A percentile compares a stretch with the other conserved stretches of the same genome.
phyloP scores from a whole-genome alignment of 2,888 invertebrate genomes.

The Apeira syringaria region DNA sequence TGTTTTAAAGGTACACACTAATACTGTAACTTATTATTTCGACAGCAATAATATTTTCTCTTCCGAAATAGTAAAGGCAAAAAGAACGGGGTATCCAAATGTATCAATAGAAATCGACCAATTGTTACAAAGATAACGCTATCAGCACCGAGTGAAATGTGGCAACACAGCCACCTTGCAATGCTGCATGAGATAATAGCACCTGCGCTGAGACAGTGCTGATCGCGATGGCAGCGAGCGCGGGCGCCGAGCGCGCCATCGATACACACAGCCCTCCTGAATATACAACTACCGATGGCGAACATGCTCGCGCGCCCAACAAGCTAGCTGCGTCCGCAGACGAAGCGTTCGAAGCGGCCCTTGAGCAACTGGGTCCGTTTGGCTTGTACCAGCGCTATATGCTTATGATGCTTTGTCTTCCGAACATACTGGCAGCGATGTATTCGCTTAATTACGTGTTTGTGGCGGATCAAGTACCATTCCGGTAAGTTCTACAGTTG shows the following conservation, averaged over 20 bases:
- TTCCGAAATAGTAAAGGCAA: too few species aligned
- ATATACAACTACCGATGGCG: conserved; percentile 33
- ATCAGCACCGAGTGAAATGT: not conserved
- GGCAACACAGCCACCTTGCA: not conserved
- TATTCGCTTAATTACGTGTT: conserved; percentile 82
- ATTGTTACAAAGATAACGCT: not conserved
- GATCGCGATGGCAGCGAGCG: conserved; percentile 15
- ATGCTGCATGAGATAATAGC: too few species aligned
- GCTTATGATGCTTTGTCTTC: conserved; percentile 64
- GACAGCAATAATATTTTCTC: too few species aligned
- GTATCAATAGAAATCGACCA: too few species aligned
- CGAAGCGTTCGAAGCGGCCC: conserved; percentile 57
- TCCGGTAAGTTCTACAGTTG: conserved; percentile 65
- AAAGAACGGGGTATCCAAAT: too few species aligned
- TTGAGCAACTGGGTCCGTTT: conserved; percentile 68
- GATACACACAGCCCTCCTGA: conserved; percentile 4
- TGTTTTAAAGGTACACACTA: too few species aligned
- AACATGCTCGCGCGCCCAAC: not conserved
- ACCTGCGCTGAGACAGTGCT: conserved; percentile 14
- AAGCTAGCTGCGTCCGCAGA: conserved; percentile 6
- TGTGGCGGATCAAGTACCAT: conserved; percentile 79
- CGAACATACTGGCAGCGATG: conserved; percentile 79
- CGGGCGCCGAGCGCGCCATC: conserved; percentile 1
- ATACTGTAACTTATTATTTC: too few species aligned
- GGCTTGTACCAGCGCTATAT: conserved; percentile 68